phyloP scores from a whole-genome alignment of 2,113 vertebrate species.

The Gulo gulo region DNA sequence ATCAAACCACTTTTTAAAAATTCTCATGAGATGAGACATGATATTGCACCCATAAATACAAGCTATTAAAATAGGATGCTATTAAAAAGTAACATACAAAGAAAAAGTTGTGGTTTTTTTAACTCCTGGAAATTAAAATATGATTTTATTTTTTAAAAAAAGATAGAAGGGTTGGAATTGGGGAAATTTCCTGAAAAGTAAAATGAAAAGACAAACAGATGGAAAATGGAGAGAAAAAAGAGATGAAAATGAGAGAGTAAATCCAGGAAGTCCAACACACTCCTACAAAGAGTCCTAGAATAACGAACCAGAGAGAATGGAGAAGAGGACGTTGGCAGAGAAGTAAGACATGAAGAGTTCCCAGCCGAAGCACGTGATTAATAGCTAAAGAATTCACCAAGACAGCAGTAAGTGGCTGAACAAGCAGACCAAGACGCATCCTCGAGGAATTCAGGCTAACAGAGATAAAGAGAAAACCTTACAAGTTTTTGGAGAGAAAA shows the following conservation, averaged over 20 bases:
- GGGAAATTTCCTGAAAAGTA: not conserved
- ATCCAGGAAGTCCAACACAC: not conserved
- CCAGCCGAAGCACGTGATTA: not conserved
- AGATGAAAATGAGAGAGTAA: not conserved
- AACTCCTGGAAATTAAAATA: conserved; percentile 27
- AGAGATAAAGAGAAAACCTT: not conserved
- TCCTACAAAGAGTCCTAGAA: not conserved
- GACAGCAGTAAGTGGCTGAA: not conserved
- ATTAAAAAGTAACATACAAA: conserved; percentile 40
- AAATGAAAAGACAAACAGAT: conserved; percentile 28
- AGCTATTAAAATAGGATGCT: conserved; percentile 11
- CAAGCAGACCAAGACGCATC: not conserved
- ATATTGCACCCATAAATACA: not conserved
- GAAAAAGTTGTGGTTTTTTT: not conserved
- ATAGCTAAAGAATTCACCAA: not conserved
- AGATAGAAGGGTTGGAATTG: not conserved
- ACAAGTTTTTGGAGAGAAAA: not conserved
- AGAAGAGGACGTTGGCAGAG: not conserved
- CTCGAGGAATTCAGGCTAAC: not conserved
- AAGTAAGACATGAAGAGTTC: not conserved
- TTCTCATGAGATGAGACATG: conserved; percentile 39
- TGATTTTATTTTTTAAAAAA: not conserved
- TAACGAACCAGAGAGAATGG: not conserved
- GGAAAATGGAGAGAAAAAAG: not conserved
- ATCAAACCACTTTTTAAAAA: conserved; percentile 56